Evolutionary conservation across 2,797 vertebrate species (phyloP).

Genomic region (Acrossocheilus fasciatus): DNA sequence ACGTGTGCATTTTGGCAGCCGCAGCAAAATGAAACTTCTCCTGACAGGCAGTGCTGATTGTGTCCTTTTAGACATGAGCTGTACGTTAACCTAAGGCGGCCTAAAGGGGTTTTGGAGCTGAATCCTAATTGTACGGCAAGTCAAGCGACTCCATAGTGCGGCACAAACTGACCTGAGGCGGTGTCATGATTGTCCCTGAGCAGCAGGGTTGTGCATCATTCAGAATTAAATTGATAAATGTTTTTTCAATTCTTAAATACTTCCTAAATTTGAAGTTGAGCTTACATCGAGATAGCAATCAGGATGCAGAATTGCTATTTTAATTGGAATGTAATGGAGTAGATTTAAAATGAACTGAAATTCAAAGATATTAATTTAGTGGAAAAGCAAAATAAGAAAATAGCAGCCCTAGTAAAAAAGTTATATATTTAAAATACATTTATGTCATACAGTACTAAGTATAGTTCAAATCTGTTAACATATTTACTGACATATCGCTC

Average conservation of each 20-base stretch:
- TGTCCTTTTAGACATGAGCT: slow-evolving; percentile 29
- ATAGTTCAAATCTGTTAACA: not conserved
- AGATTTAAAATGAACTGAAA: not conserved
- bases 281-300: not conserved
- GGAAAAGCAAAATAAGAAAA: not conserved
- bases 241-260: not conserved
- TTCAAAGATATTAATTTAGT: not conserved
- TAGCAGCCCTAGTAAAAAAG: not conserved
- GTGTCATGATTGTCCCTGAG: slow-evolving; percentile 30
- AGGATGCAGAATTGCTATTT: not conserved
- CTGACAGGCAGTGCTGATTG: slow-evolving; percentile 56
- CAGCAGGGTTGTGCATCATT: slow-evolving; percentile 5
- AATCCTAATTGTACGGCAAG: slow-evolving; percentile 38
- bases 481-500: not conserved
- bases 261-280: not conserved
- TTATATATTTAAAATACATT: not conserved
- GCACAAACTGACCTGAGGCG: slow-evolving; percentile 1
- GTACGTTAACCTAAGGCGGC: slow-evolving; percentile 38
- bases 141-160: slow-evolving; percentile 17
- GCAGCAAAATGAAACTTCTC: slow-evolving; percentile 48
- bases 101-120: slow-evolving; percentile 31
- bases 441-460: not conserved
- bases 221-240: not conserved
- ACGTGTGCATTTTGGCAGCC: slow-evolving; percentile 53
- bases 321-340: not conserved